Conservation (phyloP, 2,888 invertebrate species). For the Rhopalosiphum nymphaeae region DNA sequence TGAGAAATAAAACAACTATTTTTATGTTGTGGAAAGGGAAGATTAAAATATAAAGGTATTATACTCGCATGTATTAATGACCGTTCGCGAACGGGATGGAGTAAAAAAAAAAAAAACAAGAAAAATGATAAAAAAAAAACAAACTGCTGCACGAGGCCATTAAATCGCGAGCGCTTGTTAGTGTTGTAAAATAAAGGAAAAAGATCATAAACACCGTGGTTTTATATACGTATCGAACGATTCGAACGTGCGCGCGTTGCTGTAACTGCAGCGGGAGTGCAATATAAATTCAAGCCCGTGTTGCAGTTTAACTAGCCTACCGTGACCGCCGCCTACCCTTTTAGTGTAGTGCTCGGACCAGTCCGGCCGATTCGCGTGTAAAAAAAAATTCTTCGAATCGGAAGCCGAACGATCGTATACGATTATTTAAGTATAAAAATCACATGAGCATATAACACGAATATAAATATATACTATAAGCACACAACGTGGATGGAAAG, state of each 20-base stretch:
- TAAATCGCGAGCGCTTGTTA: slow-evolving; percentile 23
- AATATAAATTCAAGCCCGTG: slow-evolving; percentile 18
- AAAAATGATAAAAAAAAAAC: not conserved
- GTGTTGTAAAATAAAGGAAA: slow-evolving; percentile 16
- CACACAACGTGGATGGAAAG: not conserved
- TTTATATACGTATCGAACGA: not conserved
- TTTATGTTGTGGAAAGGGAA: not conserved
- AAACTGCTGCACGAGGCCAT: slow-evolving; percentile 7
- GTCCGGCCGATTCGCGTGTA: not conserved
- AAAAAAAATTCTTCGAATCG: not conserved
- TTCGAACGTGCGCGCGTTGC: not conserved
- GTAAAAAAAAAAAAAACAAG: not conserved
- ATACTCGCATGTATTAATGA: not conserved
- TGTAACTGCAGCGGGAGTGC: slow-evolving; percentile 11
- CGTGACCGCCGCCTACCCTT: slow-evolving; percentile 6
- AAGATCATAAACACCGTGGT: not conserved
- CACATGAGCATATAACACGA: not conserved
- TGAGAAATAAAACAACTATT: not conserved
- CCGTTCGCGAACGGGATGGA: not conserved
- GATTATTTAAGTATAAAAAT: not conserved
- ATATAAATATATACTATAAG: not conserved
- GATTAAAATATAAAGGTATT: not conserved
- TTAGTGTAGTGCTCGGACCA: not conserved
- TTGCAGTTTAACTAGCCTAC: slow-evolving; percentile 10
- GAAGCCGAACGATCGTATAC: not conserved